Conservation (phyloP, 2,113 vertebrate species). For the Neotoma lepida region DNA sequence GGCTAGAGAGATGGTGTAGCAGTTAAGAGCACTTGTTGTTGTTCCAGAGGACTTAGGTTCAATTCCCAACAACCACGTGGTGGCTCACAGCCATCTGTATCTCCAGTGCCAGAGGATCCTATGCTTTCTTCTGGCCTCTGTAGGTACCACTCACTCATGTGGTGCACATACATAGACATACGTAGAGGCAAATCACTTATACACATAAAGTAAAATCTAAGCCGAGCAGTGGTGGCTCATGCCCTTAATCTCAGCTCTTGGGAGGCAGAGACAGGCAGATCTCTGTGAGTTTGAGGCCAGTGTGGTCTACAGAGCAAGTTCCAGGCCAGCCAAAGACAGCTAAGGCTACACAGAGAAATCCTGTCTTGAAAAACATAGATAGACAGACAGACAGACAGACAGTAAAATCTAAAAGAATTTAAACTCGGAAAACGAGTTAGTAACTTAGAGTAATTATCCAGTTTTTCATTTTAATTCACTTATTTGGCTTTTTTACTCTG, state of each 20-base stretch:
- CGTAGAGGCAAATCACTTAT: background rate
- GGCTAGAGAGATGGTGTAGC: background rate
- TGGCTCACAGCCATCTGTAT: background rate
- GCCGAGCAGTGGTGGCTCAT: background rate
- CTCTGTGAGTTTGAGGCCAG: background rate
- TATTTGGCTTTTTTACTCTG: background rate
- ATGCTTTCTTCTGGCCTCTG: background rate
- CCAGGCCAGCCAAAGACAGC: background rate
- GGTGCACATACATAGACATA: background rate
- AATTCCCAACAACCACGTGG: background rate
- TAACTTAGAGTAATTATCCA: slow-evolving; percentile 42
- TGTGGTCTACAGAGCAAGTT: background rate
- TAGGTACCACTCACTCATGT: background rate
- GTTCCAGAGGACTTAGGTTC: background rate
- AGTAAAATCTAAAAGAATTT: background rate
- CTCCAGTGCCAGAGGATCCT: background rate
- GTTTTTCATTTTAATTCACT: slow-evolving; percentile 53
- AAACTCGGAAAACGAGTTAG: background rate
- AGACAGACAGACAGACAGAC: too few species aligned
- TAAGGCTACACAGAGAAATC: background rate
- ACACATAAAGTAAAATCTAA: background rate
- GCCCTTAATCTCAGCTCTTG: background rate
- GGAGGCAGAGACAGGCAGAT: background rate
- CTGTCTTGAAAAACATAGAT: background rate
- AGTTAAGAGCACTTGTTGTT: background rate